These are phyloP conservation scores for Crypturellus undulatus DNA, from an alignment of 2,113 vertebrate genomes.

Conservation along the genomic window DNA sequence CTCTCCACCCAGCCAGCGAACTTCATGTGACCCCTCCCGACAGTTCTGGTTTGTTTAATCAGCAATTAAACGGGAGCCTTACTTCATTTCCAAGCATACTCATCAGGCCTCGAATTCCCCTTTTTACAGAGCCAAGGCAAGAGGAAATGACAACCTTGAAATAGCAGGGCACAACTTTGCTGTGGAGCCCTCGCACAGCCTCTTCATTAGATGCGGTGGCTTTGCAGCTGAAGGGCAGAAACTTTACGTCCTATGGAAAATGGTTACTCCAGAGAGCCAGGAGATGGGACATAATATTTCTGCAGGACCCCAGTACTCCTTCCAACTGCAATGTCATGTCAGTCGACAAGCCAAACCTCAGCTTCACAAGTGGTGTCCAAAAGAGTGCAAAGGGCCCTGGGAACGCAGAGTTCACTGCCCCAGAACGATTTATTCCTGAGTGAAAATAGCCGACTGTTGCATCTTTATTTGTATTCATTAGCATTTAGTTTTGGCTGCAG, in stretches of 20 bases:
- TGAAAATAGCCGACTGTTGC: not conserved
- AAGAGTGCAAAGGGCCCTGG: too few species aligned
- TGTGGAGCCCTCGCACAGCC: not conserved
- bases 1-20: conserved; percentile 35
- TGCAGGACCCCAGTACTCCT: not conserved
- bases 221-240: not conserved
- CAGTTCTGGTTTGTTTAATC: conserved; percentile 56
- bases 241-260: not conserved
- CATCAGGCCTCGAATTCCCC: not conserved
- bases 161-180: rapidly evolving
- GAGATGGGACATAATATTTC: not conserved
- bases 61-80: conserved; percentile 58
- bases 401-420: not conserved
- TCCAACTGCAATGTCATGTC: not conserved
- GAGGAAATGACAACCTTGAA: not conserved
- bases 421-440: not conserved
- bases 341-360: not conserved
- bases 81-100: conserved; percentile 7
- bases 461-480: not conserved
- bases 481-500: not conserved
- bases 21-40: conserved; percentile 10
- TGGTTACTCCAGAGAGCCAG: rapidly evolving
- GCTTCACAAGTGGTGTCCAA: not conserved
- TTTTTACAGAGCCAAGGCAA: not conserved
- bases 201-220: not conserved